A percentile compares a stretch with the other conserved stretches of the same genome.
Conservation (phyloP, 2,888 invertebrate genomes). For the Agonopterix alstromeriana region DNA sequence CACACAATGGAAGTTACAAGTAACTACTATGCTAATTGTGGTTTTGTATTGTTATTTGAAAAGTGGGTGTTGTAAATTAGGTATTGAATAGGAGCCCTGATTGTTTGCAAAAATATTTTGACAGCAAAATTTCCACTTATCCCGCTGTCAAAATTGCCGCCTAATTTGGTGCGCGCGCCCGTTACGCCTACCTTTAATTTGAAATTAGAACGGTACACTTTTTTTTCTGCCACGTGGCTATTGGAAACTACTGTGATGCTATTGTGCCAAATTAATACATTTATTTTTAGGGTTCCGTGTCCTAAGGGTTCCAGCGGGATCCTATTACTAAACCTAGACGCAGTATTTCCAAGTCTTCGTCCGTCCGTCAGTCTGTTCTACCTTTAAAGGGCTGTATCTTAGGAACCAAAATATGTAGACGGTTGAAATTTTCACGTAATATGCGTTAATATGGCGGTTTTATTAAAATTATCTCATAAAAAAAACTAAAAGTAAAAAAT, state of each 20-base stretch:
- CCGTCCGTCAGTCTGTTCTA: no score
- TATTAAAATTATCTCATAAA: no score
- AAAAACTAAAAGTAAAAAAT: neutral
- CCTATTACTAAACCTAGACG: no score
- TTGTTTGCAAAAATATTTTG: conserved; percentile 76
- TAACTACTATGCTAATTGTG: conserved; percentile 74
- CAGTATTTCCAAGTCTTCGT: no score
- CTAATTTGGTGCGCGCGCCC: conserved; percentile 53
- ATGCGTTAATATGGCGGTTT: no score
- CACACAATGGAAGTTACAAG: conserved; percentile 29
- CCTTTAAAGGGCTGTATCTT: no score
- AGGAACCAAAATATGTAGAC: no score
- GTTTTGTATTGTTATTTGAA: conserved; percentile 66
- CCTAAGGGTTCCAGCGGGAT: no score
- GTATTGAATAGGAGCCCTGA: conserved; percentile 40
- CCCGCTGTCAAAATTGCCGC: conserved; percentile 62
- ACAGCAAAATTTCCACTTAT: conserved; percentile 64
- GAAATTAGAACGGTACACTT: conserved; percentile 63
- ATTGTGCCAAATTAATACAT: conserved; percentile 14
- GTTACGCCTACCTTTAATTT: conserved; percentile 53
- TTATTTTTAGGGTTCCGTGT: neutral
- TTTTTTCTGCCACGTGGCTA: conserved; percentile 62
- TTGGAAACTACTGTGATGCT: conserved; percentile 21
- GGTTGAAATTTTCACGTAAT: no score
- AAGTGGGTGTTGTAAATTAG: conserved; percentile 42